Percentiles rank a stretch among this genome's conserved stretches.
Evolutionary conservation across 2,113 vertebrate genomes (phyloP).

Genomic region (Bufo bufo): DNA sequence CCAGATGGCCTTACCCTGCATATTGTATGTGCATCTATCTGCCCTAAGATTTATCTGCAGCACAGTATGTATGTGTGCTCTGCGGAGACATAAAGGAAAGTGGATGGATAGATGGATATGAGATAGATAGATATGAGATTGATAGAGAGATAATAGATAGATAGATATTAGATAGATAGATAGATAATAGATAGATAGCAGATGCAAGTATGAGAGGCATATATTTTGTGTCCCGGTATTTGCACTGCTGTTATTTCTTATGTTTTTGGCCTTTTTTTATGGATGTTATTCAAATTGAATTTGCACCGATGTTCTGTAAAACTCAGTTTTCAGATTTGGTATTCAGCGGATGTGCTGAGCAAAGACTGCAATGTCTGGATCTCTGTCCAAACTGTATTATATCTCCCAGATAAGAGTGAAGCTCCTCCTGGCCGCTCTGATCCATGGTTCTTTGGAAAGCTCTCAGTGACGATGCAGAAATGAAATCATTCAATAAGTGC

Average conservation of each 20-base stretch:
- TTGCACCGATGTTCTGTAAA: background rate
- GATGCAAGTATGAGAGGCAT: no score
- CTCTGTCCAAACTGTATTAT: conserved; percentile 14
- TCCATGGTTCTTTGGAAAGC: conserved; percentile 20
- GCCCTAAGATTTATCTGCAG: background rate
- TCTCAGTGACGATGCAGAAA: conserved; percentile 31
- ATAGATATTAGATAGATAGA: no score
- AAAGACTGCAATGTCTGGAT: background rate
- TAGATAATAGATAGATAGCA: no score
- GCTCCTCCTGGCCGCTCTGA: background rate
- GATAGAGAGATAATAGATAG: no score
- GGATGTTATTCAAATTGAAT: background rate
- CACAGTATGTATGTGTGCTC: background rate
- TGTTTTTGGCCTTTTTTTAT: background rate
- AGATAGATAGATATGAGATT: no score
- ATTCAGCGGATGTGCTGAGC: background rate
- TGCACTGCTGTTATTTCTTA: background rate
- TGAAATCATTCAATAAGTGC: conserved; percentile 43
- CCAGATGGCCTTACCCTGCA: background rate
- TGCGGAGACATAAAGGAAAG: background rate
- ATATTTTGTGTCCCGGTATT: no score
- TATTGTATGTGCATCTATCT: background rate
- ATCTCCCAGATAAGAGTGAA: conserved; percentile 12
- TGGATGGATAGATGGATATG: no score
- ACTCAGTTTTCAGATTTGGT: background rate